A percentile compares a stretch with the other conserved stretches of the same genome.
phyloP scores from a whole-genome alignment of 2,797 vertebrate genomes.

The Oceanodroma leucorhoa region DNA sequence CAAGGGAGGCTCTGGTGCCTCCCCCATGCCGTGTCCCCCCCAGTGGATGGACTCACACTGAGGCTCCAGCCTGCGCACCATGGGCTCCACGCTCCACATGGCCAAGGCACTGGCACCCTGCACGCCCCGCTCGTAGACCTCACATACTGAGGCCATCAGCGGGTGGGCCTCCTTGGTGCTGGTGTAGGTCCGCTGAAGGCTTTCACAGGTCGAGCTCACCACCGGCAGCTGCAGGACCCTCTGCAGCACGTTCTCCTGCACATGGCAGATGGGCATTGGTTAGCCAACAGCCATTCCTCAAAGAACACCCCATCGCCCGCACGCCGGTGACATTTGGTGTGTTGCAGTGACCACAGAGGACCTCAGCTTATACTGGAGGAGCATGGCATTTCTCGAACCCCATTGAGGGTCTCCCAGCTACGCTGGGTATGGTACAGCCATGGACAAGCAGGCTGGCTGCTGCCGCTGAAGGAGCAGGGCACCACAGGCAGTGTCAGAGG shows the following conservation, averaged over 20 bases:
- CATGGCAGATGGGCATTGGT: rapidly evolving
- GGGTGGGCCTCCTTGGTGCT: constrained; percentile 80
- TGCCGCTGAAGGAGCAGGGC: not conserved
- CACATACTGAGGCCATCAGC: constrained; percentile 73
- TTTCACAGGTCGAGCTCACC: constrained; percentile 73
- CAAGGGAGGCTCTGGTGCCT: not conserved
- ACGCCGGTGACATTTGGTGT: rapidly evolving
- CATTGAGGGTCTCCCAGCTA: not conserved
- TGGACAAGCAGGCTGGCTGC: not conserved
- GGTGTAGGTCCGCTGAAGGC: constrained; percentile 75
- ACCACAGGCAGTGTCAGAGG: rapidly evolving
- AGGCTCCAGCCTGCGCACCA: constrained; percentile 77
- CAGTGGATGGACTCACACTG: constrained; percentile 68
- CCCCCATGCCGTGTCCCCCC: rapidly evolving
- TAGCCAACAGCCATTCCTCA: not conserved
- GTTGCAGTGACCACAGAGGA: not conserved
- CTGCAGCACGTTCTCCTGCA: constrained; percentile 74
- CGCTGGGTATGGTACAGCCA: rapidly evolving
- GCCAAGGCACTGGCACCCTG: constrained; percentile 74
- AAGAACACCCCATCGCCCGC: rapidly evolving
- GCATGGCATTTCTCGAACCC: not conserved
- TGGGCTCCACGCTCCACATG: constrained; percentile 75
- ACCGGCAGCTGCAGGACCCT: constrained; percentile 77
- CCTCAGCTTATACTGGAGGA: not conserved
- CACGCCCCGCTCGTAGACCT: constrained; percentile 73